Percentiles rank a stretch among this genome's conserved stretches.
These are phyloP conservation scores for Drusus annulatus DNA, from an alignment of 1,140 invertebrate species.

Conservation along the genomic window DNA sequence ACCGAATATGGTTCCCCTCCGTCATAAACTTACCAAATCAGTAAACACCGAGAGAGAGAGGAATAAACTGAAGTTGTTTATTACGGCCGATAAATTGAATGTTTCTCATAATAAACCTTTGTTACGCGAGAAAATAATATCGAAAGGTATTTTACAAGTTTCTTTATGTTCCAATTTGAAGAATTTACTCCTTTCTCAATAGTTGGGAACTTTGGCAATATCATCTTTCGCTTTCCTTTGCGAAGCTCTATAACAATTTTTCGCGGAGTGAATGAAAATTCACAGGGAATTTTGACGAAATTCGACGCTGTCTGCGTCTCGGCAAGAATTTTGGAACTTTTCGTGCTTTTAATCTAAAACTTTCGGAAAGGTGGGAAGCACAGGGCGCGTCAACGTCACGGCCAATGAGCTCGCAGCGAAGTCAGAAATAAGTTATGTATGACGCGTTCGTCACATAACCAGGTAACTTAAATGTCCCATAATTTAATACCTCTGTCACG, in stretches of 20 bases:
- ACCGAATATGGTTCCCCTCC: too few species aligned
- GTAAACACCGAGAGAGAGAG: too few species aligned
- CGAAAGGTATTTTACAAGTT: slow-evolving; percentile 13
- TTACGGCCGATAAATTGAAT: too few species aligned
- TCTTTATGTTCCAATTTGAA: slow-evolving; percentile 7
- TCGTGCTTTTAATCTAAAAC: slow-evolving; percentile 23
- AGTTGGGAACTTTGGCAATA: slow-evolving; percentile 23
- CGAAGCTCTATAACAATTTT: slow-evolving; percentile 12
- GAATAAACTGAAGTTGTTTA: too few species aligned
- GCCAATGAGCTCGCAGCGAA: slow-evolving; percentile 12
- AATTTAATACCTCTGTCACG: background rate
- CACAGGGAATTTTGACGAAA: slow-evolving; percentile 4
- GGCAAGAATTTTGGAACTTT: slow-evolving; percentile 18
- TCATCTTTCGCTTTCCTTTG: background rate
- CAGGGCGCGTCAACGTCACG: slow-evolving; percentile 19
- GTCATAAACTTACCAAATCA: too few species aligned
- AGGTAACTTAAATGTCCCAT: slow-evolving; percentile 18
- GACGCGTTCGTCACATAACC: slow-evolving; percentile 22
- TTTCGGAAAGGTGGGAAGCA: slow-evolving; percentile 16
- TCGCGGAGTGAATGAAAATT: slow-evolving; percentile 35
- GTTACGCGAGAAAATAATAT: background rate
- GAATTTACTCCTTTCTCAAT: slow-evolving; percentile 31
- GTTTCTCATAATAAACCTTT: too few species aligned
- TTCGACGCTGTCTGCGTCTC: slow-evolving; percentile 2
- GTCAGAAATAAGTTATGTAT: slow-evolving; percentile 27